Percentiles rank a stretch among this genome's conserved stretches.
phyloP scores from a whole-genome alignment of 2,888 invertebrate species.

The Exocentrus adspersus region DNA sequence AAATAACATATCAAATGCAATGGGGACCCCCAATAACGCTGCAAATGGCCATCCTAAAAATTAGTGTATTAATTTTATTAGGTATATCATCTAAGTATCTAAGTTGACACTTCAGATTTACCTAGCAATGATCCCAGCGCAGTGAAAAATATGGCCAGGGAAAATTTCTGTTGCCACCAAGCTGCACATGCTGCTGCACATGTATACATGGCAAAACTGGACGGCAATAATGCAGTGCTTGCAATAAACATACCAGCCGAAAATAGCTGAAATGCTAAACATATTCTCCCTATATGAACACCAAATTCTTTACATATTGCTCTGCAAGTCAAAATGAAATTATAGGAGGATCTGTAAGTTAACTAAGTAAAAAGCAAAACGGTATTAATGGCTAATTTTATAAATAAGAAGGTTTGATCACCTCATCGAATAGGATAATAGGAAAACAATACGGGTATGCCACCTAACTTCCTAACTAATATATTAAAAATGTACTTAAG shows the following conservation, averaged over 20 bases:
- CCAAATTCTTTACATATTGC: slow-evolving; percentile 92
- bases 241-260: slow-evolving; percentile 93
- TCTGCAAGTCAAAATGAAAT: no score
- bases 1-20: slow-evolving; percentile 86
- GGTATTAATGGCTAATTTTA: no score
- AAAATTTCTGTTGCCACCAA: slow-evolving; percentile 86
- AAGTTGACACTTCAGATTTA: no score
- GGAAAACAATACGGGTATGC: no score
- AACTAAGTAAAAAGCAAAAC: no score
- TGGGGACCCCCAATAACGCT: slow-evolving; percentile 88
- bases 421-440: no score
- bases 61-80: slow-evolving; percentile 13
- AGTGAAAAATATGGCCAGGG: slow-evolving; percentile 82
- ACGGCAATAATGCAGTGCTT: slow-evolving; percentile 89
- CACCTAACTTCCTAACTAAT: no score
- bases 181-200: slow-evolving; percentile 85
- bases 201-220: slow-evolving; percentile 94
- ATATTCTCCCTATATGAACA: slow-evolving; percentile 85
- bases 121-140: slow-evolving; percentile 83
- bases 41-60: slow-evolving; percentile 95
- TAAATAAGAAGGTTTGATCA: no score
- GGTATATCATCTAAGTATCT: no score
- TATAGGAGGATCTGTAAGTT: no score
- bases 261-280: slow-evolving; percentile 81
- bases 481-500: no score